Conservation (phyloP, 1,140 invertebrate genomes). For the Drosophila orosa region DNA sequence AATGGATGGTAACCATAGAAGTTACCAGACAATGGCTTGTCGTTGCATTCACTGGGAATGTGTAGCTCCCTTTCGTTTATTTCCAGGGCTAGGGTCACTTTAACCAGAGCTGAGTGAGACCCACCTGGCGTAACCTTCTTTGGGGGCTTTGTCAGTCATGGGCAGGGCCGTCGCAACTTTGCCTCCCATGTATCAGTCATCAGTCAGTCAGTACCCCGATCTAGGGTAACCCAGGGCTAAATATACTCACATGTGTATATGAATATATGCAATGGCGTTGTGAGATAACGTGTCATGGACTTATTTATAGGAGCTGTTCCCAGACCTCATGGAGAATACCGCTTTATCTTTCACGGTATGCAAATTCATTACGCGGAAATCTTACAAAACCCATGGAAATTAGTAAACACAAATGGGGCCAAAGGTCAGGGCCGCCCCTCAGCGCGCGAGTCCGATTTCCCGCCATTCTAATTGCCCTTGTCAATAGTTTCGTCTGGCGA, state of each 20-base stretch:
- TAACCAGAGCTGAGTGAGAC: constrained; percentile 10
- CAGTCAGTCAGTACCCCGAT: constrained; percentile 9
- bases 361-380: constrained; percentile 53
- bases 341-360: constrained; percentile 48
- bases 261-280: constrained; percentile 11
- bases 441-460: constrained; percentile 3
- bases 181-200: constrained; percentile 13
- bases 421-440: constrained; percentile 54
- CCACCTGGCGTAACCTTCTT: constrained; percentile 41
- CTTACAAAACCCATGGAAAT: constrained; percentile 48
- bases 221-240: constrained; percentile 11
- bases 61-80: constrained; percentile 2
- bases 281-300: constrained; percentile 32
- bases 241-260: neutral
- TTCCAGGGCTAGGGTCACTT: constrained; percentile 29
- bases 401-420: constrained; percentile 6
- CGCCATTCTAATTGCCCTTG: constrained; percentile 57
- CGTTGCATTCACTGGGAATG: neutral
- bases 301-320: constrained; percentile 36
- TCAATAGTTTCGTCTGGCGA: constrained; percentile 39
- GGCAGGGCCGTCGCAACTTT: constrained; percentile 19
- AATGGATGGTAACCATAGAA: neutral
- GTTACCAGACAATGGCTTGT: constrained; percentile 1
- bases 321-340: constrained; percentile 22
- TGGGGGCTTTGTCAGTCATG: constrained; percentile 24